Conservation (phyloP, 2,888 invertebrate species). For the Hirudinaria manillensis region DNA sequence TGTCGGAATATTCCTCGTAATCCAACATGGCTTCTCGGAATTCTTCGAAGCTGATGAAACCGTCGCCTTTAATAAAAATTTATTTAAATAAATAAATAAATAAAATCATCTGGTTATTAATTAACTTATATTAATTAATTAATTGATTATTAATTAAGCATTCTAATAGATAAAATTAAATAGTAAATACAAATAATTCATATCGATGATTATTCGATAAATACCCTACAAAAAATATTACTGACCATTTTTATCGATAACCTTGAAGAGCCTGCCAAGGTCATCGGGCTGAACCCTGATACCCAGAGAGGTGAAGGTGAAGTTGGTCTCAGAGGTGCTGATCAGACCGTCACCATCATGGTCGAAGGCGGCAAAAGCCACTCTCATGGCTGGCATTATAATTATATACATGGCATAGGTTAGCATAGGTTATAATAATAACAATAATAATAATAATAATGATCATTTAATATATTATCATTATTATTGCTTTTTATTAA, state of each 20-base stretch:
- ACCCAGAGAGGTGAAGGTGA: conserved; percentile 22
- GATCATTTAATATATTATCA: neutral
- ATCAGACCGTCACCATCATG: conserved; percentile 28
- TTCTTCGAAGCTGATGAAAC: conserved; percentile 23
- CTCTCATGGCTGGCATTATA: conserved; percentile 13
- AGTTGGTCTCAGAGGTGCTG: conserved; percentile 19
- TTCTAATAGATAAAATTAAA: too few relatives aligned
- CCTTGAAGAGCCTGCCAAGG: conserved; percentile 5
- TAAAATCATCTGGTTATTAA: neutral
- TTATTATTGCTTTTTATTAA: too few relatives aligned
- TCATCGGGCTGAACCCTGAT: neutral
- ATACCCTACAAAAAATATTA: too few relatives aligned
- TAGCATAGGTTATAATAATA: neutral
- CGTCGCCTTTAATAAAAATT: conserved; percentile 3
- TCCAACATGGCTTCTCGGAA: conserved; percentile 24
- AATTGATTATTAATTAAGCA: too few relatives aligned
- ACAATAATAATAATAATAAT: neutral
- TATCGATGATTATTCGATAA: too few relatives aligned
- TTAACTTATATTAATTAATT: too few relatives aligned
- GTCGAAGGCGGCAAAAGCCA: conserved; percentile 25
- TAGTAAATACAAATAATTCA: too few relatives aligned
- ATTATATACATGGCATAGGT: neutral
- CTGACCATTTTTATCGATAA: conserved; percentile 20
- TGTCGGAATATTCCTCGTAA: conserved; percentile 19
- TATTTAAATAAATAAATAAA: neutral